Conservation (phyloP, 2,888 invertebrate genomes). For the Ditula angustiorana region DNA sequence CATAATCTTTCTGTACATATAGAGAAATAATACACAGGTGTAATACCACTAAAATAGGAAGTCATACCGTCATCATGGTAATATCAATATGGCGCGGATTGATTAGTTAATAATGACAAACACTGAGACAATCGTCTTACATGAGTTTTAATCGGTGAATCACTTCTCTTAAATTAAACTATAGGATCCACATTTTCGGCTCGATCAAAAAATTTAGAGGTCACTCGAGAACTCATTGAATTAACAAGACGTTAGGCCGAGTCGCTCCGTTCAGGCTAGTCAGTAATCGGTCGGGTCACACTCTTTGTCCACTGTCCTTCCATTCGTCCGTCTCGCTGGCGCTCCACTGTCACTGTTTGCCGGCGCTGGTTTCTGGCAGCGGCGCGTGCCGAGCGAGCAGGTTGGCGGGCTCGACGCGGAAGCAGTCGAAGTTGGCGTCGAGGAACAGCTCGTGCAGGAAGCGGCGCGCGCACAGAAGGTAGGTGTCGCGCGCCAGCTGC, state of each 20-base stretch:
- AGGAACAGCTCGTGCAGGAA: conserved; percentile 97
- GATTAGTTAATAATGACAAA: conserved; percentile 11
- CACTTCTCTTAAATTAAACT: conserved; percentile 7
- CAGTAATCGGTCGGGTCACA: not conserved
- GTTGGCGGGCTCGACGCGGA: conserved; percentile 79
- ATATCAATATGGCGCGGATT: conserved; percentile 40
- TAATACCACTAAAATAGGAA: conserved; percentile 40
- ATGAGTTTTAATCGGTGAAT: conserved; percentile 16
- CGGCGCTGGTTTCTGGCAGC: conserved; percentile 38
- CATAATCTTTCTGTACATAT: conserved; percentile 37
- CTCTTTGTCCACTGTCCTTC: not conserved
- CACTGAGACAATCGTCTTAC: conserved; percentile 7
- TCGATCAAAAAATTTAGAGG: not conserved
- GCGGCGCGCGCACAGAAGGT: conserved; percentile 92
- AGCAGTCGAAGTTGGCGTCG: conserved; percentile 91
- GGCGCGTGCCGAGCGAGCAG: conserved; percentile 69
- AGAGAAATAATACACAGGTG: conserved; percentile 37
- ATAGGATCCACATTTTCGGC: conserved; percentile 3
- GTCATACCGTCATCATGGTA: conserved; percentile 37
- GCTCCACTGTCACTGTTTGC: not conserved
- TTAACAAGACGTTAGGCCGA: conserved; percentile 1
- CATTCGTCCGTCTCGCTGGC: too few relatives aligned
- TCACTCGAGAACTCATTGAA: not conserved
- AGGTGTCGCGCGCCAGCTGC: conserved; percentile 91
- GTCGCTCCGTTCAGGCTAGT: not conserved